Evolutionary conservation across 2,797 vertebrate genomes (phyloP).

Genomic region (Silurus lanzhouensis): DNA sequence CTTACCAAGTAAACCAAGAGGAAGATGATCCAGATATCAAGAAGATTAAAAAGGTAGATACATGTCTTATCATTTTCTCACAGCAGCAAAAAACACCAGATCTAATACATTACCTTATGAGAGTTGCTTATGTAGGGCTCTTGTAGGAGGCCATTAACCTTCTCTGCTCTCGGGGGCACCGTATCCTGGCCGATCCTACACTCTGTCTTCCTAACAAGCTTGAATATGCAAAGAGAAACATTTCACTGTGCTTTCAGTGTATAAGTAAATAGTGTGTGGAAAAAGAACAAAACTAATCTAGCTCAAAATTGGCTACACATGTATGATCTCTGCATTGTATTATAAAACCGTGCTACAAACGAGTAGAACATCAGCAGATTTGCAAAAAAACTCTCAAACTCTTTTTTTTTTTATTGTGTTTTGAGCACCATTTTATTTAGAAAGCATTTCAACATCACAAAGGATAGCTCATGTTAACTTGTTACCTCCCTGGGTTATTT

Average conservation of each 20-base stretch:
- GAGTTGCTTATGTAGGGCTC: too few relatives aligned
- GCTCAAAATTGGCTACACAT: background rate
- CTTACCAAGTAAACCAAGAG: constrained; percentile 89
- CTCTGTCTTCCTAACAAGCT: too few relatives aligned
- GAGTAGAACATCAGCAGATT: background rate
- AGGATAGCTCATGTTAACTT: too few relatives aligned
- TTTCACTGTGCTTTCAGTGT: too few relatives aligned
- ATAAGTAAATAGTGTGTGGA: too few relatives aligned
- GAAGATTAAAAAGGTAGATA: constrained; percentile 95
- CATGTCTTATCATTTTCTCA: background rate
- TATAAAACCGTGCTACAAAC: background rate
- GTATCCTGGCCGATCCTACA: too few relatives aligned
- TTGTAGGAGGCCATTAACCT: too few relatives aligned
- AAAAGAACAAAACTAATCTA: background rate
- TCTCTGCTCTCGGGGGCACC: too few relatives aligned
- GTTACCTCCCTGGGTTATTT: background rate
- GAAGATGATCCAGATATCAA: constrained; percentile 97
- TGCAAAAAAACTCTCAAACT: background rate
- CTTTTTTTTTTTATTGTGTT: background rate
- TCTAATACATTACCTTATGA: background rate
- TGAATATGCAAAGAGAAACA: too few relatives aligned
- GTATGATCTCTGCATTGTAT: background rate
- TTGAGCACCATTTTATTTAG: background rate
- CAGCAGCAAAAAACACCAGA: background rate
- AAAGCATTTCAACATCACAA: background rate